A percentile compares a stretch with the other conserved stretches of the same genome.
These are phyloP conservation scores for Oreochromis spilurus DNA, from an alignment of 2,113 vertebrate species.

Conservation along the genomic window DNA sequence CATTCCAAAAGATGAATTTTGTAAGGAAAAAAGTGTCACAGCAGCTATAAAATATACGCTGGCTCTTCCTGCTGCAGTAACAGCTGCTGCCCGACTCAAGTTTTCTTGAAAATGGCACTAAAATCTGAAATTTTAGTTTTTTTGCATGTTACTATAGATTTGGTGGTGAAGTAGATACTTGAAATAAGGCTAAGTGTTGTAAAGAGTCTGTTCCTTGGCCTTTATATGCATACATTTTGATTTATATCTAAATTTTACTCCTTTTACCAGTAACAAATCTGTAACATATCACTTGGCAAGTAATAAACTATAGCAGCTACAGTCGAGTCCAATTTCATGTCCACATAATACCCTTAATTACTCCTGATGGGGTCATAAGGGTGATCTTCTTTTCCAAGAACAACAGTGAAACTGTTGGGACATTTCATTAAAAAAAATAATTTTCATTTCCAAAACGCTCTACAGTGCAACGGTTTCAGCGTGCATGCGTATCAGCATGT, in stretches of 20 bases:
- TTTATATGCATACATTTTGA: background rate
- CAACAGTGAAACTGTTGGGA: constrained; percentile 31
- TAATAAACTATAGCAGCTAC: background rate
- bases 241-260: background rate
- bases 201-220: background rate
- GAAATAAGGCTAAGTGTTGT: background rate
- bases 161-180: background rate
- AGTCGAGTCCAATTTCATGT: constrained; percentile 15
- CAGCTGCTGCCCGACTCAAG: background rate
- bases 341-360: constrained; percentile 37
- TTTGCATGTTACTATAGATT: background rate
- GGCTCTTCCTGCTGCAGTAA: background rate
- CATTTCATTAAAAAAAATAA: constrained; percentile 29
- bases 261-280: constrained; percentile 3
- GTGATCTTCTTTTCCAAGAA: constrained; percentile 38
- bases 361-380: constrained; percentile 14
- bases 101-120: background rate
- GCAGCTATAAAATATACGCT: background rate
- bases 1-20: background rate
- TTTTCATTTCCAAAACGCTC: constrained; percentile 23
- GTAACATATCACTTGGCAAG: constrained; percentile 41
- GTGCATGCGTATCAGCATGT: constrained; percentile 47
- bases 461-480: constrained; percentile 26
- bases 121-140: background rate
- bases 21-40: background rate